phyloP scores from a whole-genome alignment of 2,888 invertebrate genomes.

The Pheosia tremula region DNA sequence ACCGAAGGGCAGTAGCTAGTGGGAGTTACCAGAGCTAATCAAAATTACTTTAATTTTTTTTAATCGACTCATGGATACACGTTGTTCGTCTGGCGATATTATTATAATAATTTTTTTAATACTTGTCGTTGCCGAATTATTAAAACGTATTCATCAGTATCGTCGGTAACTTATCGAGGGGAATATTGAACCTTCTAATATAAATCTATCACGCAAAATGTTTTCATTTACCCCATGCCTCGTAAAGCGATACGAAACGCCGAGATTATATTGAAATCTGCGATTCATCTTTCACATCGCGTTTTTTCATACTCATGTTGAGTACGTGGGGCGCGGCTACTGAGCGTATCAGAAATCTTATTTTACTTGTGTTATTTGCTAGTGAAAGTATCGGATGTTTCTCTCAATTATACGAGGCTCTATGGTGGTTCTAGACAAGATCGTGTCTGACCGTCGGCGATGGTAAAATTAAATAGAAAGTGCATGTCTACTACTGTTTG shows the following conservation, averaged over 20 bases:
- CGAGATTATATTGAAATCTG: slow-evolving; percentile 18
- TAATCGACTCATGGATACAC: no score
- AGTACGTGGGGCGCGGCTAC: slow-evolving; percentile 31
- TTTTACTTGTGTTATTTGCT: slow-evolving; percentile 29
- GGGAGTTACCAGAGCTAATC: neutral
- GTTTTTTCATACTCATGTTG: slow-evolving; percentile 28
- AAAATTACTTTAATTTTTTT: no score
- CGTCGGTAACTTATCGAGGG: neutral
- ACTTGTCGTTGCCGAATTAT: no score
- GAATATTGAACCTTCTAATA: neutral
- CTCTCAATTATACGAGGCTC: slow-evolving; percentile 27
- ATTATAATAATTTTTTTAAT: no score
- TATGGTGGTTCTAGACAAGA: slow-evolving; percentile 12
- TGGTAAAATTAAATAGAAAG: slow-evolving; percentile 44
- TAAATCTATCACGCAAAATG: neutral
- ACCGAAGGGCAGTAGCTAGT: slow-evolving; percentile 1
- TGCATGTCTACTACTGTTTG: slow-evolving; percentile 32
- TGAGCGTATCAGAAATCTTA: slow-evolving; percentile 31
- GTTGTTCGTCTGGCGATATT: no score
- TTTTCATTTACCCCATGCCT: neutral
- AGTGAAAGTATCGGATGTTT: slow-evolving; percentile 38
- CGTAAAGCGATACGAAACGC: neutral
- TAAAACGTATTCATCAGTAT: no score
- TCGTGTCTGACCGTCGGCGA: slow-evolving; percentile 14
- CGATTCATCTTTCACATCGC: slow-evolving; percentile 8